Evolutionary conservation across 2,888 invertebrate genomes (phyloP).

Genomic region (Axea sp.): DNA sequence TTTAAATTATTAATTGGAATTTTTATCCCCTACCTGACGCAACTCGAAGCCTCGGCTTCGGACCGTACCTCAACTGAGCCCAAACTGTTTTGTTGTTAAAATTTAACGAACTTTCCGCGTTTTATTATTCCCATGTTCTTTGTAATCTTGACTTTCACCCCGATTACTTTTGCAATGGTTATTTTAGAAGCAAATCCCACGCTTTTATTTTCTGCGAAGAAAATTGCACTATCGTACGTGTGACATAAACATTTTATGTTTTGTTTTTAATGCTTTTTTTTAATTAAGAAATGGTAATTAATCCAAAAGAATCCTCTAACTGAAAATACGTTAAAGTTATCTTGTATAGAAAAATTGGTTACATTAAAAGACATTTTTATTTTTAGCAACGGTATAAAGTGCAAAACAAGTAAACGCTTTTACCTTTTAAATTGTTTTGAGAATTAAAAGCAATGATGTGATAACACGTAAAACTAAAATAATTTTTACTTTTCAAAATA

Average conservation of each 20-base stretch:
- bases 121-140: conserved; percentile 47
- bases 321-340: no score
- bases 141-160: conserved; percentile 31
- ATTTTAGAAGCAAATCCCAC: conserved; percentile 13
- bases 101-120: conserved; percentile 40
- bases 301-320: no score
- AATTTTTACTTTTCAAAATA: no score
- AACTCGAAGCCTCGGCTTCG: not conserved
- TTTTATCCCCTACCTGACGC: conserved; percentile 65
- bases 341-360: no score
- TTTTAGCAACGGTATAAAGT: no score
- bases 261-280: not conserved
- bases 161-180: conserved; percentile 31
- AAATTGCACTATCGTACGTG: conserved; percentile 6
- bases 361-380: no score
- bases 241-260: not conserved
- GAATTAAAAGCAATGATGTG: no score
- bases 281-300: not conserved
- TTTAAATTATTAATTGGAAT: conserved; percentile 77
- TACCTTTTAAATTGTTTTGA: no score
- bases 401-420: no score
- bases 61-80: conserved; percentile 13
- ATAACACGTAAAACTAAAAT: no score
- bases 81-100: conserved; percentile 41
- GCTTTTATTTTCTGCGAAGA: conserved; percentile 10